A percentile compares a stretch with the other conserved stretches of the same genome.
Conservation (phyloP, 2,797 vertebrate genomes). For the Salmo trutta region DNA sequence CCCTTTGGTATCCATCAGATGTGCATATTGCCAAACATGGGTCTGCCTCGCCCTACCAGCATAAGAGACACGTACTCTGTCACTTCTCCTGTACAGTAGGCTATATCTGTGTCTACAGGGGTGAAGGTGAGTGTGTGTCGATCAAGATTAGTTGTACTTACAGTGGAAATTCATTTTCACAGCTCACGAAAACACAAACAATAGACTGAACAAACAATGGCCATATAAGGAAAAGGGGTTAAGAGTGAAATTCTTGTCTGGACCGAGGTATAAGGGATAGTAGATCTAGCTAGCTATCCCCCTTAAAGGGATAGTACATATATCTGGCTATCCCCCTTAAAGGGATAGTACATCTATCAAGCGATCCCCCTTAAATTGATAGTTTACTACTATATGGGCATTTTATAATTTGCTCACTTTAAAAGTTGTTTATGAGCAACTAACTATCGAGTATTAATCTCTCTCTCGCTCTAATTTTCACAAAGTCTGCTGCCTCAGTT, state of each 20-base stretch:
- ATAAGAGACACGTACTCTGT: constrained; percentile 25
- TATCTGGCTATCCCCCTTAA: too few species aligned
- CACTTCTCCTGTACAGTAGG: constrained; percentile 11
- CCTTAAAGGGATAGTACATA: neutral
- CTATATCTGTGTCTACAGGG: neutral
- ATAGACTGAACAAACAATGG: neutral
- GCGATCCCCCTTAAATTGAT: neutral
- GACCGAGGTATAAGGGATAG: neutral
- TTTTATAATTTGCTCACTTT: neutral
- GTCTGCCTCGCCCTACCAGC: constrained; percentile 10
- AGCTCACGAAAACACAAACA: neutral
- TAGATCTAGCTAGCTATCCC: too few species aligned
- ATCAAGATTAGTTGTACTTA: neutral
- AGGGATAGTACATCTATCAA: too few species aligned
- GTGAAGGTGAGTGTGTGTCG: neutral
- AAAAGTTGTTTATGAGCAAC: too few species aligned
- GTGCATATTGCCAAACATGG: neutral
- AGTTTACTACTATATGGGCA: neutral
- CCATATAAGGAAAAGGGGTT: neutral
- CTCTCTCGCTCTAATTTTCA: too few species aligned
- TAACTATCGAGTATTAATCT: too few species aligned
- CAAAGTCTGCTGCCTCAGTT: too few species aligned
- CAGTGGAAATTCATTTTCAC: neutral
- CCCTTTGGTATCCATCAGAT: constrained; percentile 45
- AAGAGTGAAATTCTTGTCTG: neutral